Conservation (phyloP, 2,113 vertebrate genomes). For the Python bivittatus region DNA sequence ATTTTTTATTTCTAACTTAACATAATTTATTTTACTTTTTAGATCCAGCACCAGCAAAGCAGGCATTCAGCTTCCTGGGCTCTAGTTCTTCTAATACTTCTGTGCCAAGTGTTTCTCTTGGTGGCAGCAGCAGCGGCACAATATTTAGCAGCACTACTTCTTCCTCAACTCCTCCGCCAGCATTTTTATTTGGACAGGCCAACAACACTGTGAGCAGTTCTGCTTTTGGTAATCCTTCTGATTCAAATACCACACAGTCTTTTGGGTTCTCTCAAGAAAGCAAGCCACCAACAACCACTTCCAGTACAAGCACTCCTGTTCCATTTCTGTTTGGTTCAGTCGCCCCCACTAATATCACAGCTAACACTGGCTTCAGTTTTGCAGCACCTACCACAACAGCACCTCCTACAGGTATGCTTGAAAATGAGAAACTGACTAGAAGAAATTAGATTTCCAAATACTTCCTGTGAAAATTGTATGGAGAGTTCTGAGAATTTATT, state of each 20-base stretch:
- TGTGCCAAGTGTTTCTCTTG: conserved; percentile 65
- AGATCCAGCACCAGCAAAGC: conserved; percentile 79
- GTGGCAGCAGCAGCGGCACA: conserved; percentile 34
- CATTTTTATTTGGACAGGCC: conserved; percentile 87
- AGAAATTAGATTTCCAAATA: background rate
- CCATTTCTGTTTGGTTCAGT: conserved; percentile 84
- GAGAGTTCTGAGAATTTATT: background rate
- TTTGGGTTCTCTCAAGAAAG: conserved; percentile 87
- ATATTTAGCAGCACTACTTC: conserved; percentile 78
- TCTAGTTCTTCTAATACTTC: conserved; percentile 69
- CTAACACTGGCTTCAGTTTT: conserved; percentile 80
- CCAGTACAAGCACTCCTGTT: conserved; percentile 54
- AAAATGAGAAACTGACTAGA: background rate
- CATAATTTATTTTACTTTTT: conserved; percentile 45
- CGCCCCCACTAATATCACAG: conserved; percentile 64
- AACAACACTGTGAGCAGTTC: conserved; percentile 75
- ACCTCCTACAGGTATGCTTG: conserved; percentile 81
- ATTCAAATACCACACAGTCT: conserved; percentile 75
- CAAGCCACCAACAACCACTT: conserved; percentile 73
- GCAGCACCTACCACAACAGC: conserved; percentile 70
- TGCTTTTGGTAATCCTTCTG: conserved; percentile 72
- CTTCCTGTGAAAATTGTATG: background rate
- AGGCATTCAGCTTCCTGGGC: conserved; percentile 83
- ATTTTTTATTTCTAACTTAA: background rate
- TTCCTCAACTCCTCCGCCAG: conserved; percentile 60